These are phyloP conservation scores for Apteryx mantelli DNA, from an alignment of 2,113 vertebrate species.

Conservation along the genomic window DNA sequence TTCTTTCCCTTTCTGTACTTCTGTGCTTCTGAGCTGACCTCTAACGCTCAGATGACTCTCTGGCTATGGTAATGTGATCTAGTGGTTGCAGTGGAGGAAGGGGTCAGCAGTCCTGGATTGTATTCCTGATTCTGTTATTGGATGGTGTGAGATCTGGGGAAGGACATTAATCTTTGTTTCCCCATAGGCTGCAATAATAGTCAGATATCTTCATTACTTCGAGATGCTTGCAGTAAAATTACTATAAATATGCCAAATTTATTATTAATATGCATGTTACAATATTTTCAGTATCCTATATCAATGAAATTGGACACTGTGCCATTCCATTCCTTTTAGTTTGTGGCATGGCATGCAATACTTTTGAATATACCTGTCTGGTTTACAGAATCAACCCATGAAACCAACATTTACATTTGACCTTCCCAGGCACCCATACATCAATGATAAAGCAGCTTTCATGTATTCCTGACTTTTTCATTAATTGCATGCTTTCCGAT, in stretches of 20 bases:
- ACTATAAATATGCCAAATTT: not conserved
- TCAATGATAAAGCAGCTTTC: not conserved
- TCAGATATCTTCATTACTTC: not conserved
- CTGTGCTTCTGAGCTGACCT: conserved; percentile 22
- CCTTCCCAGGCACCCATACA: not conserved
- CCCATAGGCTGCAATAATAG: not conserved
- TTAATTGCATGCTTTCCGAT: not conserved
- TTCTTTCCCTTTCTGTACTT: not conserved
- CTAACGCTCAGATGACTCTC: not conserved
- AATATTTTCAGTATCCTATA: conserved; percentile 18
- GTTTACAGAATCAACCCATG: not conserved
- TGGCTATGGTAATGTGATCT: conserved; percentile 20
- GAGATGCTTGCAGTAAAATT: not conserved
- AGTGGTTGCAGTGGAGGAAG: conserved; percentile 23
- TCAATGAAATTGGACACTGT: not conserved
- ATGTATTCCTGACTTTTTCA: not conserved
- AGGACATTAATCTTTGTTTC: conserved; percentile 8
- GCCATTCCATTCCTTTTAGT: not conserved
- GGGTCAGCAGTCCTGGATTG: not conserved
- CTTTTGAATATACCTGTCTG: not conserved
- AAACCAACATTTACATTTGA: not conserved
- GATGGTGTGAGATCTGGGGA: not conserved
- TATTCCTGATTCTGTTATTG: not conserved
- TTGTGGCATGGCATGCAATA: not conserved
- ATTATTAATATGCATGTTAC: conserved; percentile 19